phyloP scores from a whole-genome alignment of 2,888 invertebrate species.

The Torymus texanus region DNA sequence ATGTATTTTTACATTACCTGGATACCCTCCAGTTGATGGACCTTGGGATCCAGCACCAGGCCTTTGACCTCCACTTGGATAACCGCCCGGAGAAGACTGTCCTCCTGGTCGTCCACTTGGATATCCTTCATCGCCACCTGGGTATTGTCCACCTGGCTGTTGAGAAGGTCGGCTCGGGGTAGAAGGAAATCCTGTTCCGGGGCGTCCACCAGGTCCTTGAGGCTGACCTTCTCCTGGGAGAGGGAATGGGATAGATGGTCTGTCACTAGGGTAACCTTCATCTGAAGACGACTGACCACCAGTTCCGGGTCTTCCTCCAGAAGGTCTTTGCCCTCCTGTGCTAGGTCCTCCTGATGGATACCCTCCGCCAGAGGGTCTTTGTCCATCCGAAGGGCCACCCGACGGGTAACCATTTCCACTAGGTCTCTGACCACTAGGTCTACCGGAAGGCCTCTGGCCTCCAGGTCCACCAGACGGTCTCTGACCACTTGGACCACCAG shows the following conservation, averaged over 20 bases:
- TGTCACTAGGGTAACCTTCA: constrained; percentile 61
- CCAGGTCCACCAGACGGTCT: constrained; percentile 31
- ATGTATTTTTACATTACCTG: constrained; percentile 37
- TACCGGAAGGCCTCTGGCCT: constrained; percentile 51
- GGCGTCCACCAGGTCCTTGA: constrained; percentile 58
- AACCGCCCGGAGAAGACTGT: constrained; percentile 19
- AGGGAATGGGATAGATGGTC: constrained; percentile 62
- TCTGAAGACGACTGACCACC: constrained; percentile 44
- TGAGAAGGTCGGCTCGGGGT: constrained; percentile 49
- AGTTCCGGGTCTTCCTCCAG: constrained; percentile 56
- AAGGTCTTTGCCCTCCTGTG: constrained; percentile 56
- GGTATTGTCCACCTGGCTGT: constrained; percentile 59
- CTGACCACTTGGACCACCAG: constrained; percentile 53
- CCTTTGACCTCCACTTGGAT: constrained; percentile 52
- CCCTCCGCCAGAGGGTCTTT: constrained; percentile 44
- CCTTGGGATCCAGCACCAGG: constrained; percentile 57
- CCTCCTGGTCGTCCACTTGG: constrained; percentile 61
- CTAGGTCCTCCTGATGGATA: constrained; percentile 55
- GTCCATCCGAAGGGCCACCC: constrained; percentile 57
- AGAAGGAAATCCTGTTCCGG: constrained; percentile 53
- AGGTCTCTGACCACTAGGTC: constrained; percentile 47
- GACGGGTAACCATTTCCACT: constrained; percentile 59
- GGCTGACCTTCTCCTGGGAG: constrained; percentile 57
- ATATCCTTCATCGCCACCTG: constrained; percentile 61
- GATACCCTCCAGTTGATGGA: constrained; percentile 54